A percentile compares a stretch with the other conserved stretches of the same genome.
Evolutionary conservation across 2,797 vertebrate genomes (phyloP).

Genomic region (Cossypha dichroa): DNA sequence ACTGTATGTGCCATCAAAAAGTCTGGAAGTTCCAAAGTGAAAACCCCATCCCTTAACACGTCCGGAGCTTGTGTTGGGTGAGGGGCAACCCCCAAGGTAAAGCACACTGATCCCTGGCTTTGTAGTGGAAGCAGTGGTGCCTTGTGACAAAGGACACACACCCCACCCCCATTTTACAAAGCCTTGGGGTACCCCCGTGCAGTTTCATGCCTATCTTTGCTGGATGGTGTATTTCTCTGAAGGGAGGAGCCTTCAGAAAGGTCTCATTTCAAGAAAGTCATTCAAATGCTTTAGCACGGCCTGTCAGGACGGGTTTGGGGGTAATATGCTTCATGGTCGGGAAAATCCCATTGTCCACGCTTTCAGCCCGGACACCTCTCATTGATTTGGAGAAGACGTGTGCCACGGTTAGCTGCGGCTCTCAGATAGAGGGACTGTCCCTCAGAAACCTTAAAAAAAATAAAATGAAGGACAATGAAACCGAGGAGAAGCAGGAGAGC

Average conservation of each 20-base stretch:
- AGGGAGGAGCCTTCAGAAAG: background rate
- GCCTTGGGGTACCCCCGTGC: background rate
- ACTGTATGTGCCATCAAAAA: rapidly evolving
- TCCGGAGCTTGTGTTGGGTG: background rate
- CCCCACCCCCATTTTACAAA: background rate
- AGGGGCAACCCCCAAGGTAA: background rate
- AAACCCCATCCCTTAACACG: background rate
- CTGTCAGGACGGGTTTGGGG: constrained; percentile 46
- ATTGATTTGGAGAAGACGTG: constrained; percentile 56
- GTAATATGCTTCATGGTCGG: constrained; percentile 31
- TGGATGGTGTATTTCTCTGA: background rate
- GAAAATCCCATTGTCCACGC: constrained; percentile 61
- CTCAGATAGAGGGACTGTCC: background rate
- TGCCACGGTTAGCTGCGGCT: constrained; percentile 36
- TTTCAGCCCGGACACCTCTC: constrained; percentile 6
- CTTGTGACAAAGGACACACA: background rate
- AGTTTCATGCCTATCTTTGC: constrained; percentile 18
- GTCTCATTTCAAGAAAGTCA: constrained; percentile 48
- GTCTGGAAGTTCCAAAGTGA: background rate
- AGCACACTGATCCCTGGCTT: background rate
- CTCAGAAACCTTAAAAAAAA: background rate
- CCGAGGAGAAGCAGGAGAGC: constrained; percentile 14
- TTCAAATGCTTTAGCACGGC: constrained; percentile 38
- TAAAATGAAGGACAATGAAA: background rate
- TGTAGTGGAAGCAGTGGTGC: background rate